These are phyloP conservation scores for Poecilia wingei DNA, from an alignment of 2,797 vertebrate genomes.

Conservation along the genomic window DNA sequence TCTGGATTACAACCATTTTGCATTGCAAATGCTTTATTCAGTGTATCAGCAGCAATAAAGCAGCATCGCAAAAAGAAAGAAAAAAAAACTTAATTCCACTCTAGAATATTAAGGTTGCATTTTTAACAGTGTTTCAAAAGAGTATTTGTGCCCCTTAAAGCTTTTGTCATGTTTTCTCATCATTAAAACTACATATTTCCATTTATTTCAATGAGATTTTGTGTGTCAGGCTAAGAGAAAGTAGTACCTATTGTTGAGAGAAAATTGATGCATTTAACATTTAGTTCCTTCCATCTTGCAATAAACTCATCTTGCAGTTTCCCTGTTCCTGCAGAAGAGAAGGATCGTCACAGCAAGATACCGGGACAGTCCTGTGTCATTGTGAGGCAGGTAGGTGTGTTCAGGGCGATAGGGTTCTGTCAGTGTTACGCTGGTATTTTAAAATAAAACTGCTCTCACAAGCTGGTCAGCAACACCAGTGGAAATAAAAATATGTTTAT, in stretches of 20 bases:
- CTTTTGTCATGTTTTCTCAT: neutral
- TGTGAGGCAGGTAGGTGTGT: no score
- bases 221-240: no score
- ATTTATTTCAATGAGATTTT: neutral
- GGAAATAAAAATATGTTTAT: neutral
- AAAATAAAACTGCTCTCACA: neutral
- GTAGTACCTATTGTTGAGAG: neutral
- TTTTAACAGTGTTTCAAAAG: neutral
- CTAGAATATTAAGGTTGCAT: neutral
- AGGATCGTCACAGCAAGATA: neutral
- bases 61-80: neutral
- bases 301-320: neutral
- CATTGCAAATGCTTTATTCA: conserved; percentile 24
- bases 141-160: neutral
- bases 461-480: neutral
- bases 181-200: neutral
- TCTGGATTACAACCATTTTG: conserved; percentile 35
- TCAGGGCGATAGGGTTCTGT: no score
- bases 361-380: neutral
- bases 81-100: neutral
- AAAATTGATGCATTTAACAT: neutral
- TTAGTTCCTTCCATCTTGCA: neutral
- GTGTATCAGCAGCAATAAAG: conserved; percentile 22
- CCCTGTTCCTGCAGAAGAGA: neutral
- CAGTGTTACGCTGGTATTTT: neutral